These are phyloP conservation scores for Orius laevigatus DNA, from an alignment of 1,140 invertebrate species.

Conservation along the genomic window DNA sequence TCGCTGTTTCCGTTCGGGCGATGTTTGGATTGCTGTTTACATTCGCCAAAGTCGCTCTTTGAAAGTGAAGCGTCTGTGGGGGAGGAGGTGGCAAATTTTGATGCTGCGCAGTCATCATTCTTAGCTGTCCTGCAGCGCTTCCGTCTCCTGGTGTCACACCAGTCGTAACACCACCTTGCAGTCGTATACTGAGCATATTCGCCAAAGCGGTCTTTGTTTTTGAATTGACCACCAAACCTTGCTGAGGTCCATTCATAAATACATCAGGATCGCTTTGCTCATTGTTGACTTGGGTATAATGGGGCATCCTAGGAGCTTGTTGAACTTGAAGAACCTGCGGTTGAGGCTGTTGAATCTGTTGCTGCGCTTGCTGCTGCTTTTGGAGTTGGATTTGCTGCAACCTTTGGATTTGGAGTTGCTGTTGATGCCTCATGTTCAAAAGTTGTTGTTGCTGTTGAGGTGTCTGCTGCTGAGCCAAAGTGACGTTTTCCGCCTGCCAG, in stretches of 20 bases:
- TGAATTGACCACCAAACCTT: slow-evolving; percentile 46
- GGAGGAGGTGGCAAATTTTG: slow-evolving; percentile 34
- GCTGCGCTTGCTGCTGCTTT: slow-evolving; percentile 25
- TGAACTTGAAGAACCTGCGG: slow-evolving; percentile 19
- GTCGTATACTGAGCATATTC: slow-evolving; percentile 79
- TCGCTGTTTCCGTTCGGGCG: slow-evolving; percentile 12
- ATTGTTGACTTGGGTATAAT: background rate
- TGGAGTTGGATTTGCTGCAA: slow-evolving; percentile 24
- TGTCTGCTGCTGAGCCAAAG: slow-evolving; percentile 24
- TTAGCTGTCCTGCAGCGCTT: slow-evolving; percentile 25
- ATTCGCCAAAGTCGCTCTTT: slow-evolving; percentile 31
- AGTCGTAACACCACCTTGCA: slow-evolving; percentile 39
- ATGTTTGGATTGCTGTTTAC: slow-evolving; percentile 29
- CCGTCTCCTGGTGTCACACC: slow-evolving; percentile 25
- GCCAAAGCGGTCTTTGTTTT: slow-evolving; percentile 91
- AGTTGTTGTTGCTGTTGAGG: slow-evolving; percentile 24
- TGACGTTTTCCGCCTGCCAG: slow-evolving; percentile 32
- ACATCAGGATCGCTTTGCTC: slow-evolving; percentile 4
- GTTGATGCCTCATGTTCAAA: slow-evolving; percentile 32
- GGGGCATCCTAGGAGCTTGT: background rate
- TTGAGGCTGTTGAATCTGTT: slow-evolving; percentile 24
- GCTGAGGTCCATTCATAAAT: slow-evolving; percentile 19
- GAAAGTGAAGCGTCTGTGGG: slow-evolving; percentile 22
- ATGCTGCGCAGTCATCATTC: slow-evolving; percentile 64
- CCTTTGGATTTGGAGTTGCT: slow-evolving; percentile 30